Evolutionary conservation across 2,113 vertebrate genomes (phyloP).

Genomic region (Ptychochromis oligacanthus): DNA sequence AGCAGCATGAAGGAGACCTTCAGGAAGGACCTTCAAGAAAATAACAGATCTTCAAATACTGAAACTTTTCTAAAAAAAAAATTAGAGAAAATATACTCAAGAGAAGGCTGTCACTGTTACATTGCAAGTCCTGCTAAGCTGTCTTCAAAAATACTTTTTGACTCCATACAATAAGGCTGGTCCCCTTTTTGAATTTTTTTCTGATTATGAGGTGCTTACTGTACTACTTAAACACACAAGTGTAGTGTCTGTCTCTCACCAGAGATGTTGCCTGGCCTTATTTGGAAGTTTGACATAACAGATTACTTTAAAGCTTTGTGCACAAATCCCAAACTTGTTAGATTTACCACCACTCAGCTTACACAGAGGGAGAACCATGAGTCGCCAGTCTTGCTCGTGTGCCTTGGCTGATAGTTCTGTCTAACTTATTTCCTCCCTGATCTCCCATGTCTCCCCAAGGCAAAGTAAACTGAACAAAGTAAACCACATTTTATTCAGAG

Average conservation of each 20-base stretch:
- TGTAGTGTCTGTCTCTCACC: background rate
- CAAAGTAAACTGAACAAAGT: slow-evolving; percentile 14
- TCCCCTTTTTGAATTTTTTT: background rate
- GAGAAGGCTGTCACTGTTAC: no score
- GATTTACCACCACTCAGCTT: slow-evolving; percentile 14
- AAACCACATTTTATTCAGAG: slow-evolving; percentile 31
- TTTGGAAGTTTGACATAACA: slow-evolving; percentile 10
- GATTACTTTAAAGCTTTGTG: background rate
- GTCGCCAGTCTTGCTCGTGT: background rate
- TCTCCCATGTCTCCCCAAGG: slow-evolving; percentile 21
- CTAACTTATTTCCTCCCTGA: slow-evolving; percentile 7
- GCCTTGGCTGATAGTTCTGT: background rate
- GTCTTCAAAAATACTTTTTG: background rate
- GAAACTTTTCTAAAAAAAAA: background rate
- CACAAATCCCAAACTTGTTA: slow-evolving; percentile 18
- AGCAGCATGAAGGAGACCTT: background rate
- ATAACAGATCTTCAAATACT: background rate
- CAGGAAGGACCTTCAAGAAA: background rate
- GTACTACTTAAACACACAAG: background rate
- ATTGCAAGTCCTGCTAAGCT: no score
- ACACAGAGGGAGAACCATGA: background rate
- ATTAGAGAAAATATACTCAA: background rate
- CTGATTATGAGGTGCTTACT: background rate
- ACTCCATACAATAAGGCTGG: background rate
- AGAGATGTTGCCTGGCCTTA: background rate